Evolutionary conservation across 2,888 invertebrate genomes (phyloP).

Genomic region (Oscheius sp.): DNA sequence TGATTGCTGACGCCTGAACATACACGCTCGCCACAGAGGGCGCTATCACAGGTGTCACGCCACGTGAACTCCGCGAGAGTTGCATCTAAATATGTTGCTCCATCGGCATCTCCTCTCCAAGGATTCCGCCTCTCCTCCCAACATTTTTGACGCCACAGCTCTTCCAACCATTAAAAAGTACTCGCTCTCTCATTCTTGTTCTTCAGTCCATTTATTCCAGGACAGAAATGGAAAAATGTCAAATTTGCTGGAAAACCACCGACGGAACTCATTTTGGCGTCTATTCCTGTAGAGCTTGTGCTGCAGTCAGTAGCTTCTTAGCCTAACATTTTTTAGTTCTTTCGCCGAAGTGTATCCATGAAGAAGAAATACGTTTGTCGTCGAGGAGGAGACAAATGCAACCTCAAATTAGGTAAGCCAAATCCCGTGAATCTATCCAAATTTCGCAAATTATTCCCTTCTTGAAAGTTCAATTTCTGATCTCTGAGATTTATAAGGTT

Average conservation of each 20-base stretch:
- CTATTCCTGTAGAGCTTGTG: conserved; percentile 47
- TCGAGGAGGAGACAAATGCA: conserved; percentile 20
- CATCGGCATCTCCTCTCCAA: background rate
- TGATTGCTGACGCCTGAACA: conserved; percentile 24
- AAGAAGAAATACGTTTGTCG: conserved; percentile 16
- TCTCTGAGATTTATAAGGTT: background rate
- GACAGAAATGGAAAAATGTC: background rate
- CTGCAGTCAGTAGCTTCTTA: conserved; percentile 37
- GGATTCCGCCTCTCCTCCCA: background rate
- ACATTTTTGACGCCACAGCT: background rate
- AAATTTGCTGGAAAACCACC: conserved; percentile 29
- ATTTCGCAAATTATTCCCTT: no score
- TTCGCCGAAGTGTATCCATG: conserved; percentile 1
- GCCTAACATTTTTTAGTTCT: background rate
- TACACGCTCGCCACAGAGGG: conserved; percentile 3
- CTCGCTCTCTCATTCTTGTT: background rate
- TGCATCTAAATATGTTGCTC: background rate
- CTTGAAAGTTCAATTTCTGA: no score
- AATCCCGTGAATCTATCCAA: no score
- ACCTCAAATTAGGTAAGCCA: conserved; percentile 12
- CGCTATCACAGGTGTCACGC: conserved; percentile 16
- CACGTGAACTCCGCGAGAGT: background rate
- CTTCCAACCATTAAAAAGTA: background rate
- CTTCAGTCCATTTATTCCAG: background rate
- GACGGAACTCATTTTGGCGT: conserved; percentile 49